Conservation (phyloP, 2,113 vertebrate genomes). For the Phalacrocorax carbo region DNA sequence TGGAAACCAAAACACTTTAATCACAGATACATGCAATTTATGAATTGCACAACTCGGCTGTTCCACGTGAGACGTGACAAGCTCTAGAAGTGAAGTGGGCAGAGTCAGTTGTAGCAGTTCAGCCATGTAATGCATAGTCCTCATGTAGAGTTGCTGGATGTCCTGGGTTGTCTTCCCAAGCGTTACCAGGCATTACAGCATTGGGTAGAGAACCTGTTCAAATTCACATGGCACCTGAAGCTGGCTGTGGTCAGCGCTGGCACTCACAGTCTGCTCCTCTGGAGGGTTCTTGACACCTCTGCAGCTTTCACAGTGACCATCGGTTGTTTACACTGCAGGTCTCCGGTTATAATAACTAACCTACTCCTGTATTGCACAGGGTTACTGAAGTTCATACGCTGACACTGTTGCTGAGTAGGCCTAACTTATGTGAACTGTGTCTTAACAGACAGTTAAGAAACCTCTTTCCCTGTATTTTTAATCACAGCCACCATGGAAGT, state of each 20-base stretch:
- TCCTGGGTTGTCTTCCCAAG: neutral
- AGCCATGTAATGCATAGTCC: too few species aligned
- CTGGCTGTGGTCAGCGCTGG: neutral
- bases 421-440: neutral
- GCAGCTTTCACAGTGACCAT: neutral
- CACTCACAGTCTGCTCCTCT: neutral
- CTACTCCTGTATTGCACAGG: neutral
- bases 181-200: too few species aligned
- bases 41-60: neutral
- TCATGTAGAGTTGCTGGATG: rapidly evolving
- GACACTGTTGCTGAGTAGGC: neutral
- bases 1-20: neutral
- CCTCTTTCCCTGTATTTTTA: neutral
- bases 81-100: neutral
- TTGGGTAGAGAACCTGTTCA: neutral
- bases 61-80: rapidly evolving
- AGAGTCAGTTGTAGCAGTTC: neutral
- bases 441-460: neutral
- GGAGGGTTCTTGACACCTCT: neutral
- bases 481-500: neutral
- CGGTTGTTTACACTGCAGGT: neutral
- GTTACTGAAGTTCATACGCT: neutral
- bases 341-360: neutral
- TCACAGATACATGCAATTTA: neutral
- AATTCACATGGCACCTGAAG: neutral